Evolutionary conservation across 2,797 vertebrate genomes (phyloP).

Genomic region (Acanthopagrus latus): DNA sequence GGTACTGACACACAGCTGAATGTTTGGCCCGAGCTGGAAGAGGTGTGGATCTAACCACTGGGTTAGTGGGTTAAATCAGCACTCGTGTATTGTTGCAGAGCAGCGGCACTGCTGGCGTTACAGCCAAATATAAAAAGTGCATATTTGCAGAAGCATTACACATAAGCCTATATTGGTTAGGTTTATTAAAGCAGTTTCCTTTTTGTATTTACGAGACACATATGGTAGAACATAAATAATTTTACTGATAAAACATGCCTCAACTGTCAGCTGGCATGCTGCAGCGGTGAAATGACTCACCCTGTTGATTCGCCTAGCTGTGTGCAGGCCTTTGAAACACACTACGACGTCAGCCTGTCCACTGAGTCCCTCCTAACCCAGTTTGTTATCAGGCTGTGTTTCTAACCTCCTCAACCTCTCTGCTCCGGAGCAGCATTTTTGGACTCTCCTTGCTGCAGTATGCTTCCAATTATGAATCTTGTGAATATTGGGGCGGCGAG

Average conservation of each 20-base stretch:
- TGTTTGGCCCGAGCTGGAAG: constrained; percentile 35
- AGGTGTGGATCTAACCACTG: constrained; percentile 45
- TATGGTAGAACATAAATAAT: constrained; percentile 48
- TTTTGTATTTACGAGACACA: constrained; percentile 39
- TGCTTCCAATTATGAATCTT: constrained; percentile 93
- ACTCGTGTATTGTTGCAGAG: constrained; percentile 19
- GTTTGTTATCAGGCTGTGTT: constrained; percentile 63
- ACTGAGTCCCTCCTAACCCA: constrained; percentile 36
- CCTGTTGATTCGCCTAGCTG: constrained; percentile 28
- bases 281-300: constrained; percentile 42
- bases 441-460: constrained; percentile 75
- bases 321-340: constrained; percentile 37
- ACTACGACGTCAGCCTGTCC: constrained; percentile 22
- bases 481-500: constrained; percentile 78
- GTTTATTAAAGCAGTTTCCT: constrained; percentile 32
- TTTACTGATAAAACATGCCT: constrained; percentile 49
- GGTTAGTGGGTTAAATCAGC: constrained; percentile 64
- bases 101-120: constrained; percentile 32
- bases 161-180: constrained; percentile 17
- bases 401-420: constrained; percentile 62
- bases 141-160: constrained; percentile 39
- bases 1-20: constrained; percentile 57
- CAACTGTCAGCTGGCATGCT: constrained; percentile 44
- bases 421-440: constrained; percentile 40
- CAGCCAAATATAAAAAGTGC: constrained; percentile 33